These are phyloP conservation scores for Syngnathus rostellatus DNA, from an alignment of 2,797 vertebrate species.

Conservation along the genomic window DNA sequence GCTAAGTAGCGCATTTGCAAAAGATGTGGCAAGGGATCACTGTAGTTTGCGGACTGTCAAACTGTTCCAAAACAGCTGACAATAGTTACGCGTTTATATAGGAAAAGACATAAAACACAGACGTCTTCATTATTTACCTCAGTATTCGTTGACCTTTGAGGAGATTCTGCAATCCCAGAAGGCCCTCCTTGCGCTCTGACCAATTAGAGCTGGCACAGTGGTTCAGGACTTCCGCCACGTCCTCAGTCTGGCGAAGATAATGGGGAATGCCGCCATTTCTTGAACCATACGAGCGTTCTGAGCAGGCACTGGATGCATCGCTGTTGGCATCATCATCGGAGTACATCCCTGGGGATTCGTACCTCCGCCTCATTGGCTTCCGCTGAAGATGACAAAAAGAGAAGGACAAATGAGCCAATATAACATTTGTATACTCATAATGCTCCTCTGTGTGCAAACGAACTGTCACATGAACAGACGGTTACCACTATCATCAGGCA, in stretches of 20 bases:
- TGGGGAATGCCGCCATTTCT: constrained; percentile 89
- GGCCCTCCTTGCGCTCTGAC: constrained; percentile 94
- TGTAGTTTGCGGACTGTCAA: too few relatives aligned
- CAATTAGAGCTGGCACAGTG: constrained; percentile 98
- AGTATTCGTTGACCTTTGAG: constrained; percentile 86
- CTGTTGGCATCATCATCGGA: constrained; percentile 96
- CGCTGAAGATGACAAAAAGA: constrained; percentile 64
- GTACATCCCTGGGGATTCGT: constrained; percentile 76
- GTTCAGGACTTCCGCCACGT: constrained; percentile 95
- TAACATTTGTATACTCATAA: neutral
- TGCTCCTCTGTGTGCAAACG: neutral
- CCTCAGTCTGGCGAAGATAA: constrained; percentile 90
- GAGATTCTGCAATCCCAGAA: constrained; percentile 87
- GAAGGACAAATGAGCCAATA: neutral
- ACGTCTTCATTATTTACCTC: constrained; percentile 61
- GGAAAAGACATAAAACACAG: too few relatives aligned
- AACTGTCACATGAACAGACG: neutral
- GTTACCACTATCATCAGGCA: constrained; percentile 17
- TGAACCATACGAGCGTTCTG: constrained; percentile 89
- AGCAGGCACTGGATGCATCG: constrained; percentile 91
- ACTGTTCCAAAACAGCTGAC: too few relatives aligned
- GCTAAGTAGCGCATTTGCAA: too few relatives aligned
- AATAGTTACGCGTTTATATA: neutral
- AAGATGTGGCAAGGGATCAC: too few relatives aligned
- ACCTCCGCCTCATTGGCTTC: constrained; percentile 82